Evolutionary conservation across 2,888 invertebrate genomes (phyloP).

Genomic region (Cryptophagus acutangulus): DNA sequence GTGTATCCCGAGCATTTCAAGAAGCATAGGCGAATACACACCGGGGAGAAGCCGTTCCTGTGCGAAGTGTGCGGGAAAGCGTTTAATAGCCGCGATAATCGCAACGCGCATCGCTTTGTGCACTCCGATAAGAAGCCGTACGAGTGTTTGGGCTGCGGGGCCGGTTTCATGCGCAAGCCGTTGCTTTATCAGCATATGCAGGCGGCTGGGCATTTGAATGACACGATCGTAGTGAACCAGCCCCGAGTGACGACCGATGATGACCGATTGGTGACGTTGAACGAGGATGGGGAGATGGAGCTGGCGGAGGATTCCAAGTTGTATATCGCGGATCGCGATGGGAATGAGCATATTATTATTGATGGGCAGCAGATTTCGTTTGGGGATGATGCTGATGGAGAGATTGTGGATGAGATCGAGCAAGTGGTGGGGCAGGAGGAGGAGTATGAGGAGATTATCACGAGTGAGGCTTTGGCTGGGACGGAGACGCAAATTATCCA

Average conservation of each 20-base stretch:
- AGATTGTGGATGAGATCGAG: constrained; percentile 31
- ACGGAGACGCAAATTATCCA: constrained; percentile 47
- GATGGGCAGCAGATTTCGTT: constrained; percentile 46
- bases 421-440: constrained; percentile 33
- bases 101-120: constrained; percentile 78
- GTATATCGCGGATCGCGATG: constrained; percentile 53
- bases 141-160: constrained; percentile 74
- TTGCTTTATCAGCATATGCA: constrained; percentile 74
- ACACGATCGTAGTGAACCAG: constrained; percentile 78
- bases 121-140: constrained; percentile 85
- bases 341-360: constrained; percentile 44
- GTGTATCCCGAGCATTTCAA: constrained; percentile 80
- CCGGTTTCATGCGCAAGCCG: constrained; percentile 80
- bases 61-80: constrained; percentile 74
- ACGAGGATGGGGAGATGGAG: constrained; percentile 43
- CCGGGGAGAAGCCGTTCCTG: constrained; percentile 68
- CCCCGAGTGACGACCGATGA: constrained; percentile 63
- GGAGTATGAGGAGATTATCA: constrained; percentile 38
- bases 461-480: constrained; percentile 35
- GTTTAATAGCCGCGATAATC: constrained; percentile 78
- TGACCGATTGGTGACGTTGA: constrained; percentile 49
- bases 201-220: constrained; percentile 67
- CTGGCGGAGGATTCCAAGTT: constrained; percentile 47
- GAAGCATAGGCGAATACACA: constrained; percentile 74
- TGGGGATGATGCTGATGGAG: constrained; percentile 31